Conservation (phyloP, 1,140 invertebrate genomes). For the Cepaea nemoralis region DNA sequence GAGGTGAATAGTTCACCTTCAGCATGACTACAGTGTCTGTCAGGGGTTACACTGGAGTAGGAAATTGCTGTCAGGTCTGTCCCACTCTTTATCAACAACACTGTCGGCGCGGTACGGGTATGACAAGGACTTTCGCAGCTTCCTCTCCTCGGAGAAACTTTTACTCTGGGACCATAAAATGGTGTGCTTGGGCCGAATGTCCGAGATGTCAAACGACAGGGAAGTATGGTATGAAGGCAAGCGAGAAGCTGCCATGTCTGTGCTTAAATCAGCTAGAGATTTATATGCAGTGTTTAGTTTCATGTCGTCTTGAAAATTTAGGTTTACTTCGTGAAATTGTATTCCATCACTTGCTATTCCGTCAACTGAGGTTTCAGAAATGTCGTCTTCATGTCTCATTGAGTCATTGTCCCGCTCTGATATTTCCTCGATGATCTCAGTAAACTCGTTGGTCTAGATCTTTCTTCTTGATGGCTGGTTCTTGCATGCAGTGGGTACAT, state of each 20-base stretch:
- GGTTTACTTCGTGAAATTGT: not conserved
- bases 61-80: not conserved
- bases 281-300: not conserved
- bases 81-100: not conserved
- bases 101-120: not conserved
- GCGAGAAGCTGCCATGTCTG: not conserved
- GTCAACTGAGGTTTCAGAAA: not conserved
- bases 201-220: not conserved
- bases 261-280: not conserved
- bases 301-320: not conserved
- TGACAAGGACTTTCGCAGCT: not conserved
- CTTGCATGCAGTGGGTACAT: not conserved
- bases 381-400: not conserved
- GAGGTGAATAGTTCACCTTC: not conserved
- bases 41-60: not conserved
- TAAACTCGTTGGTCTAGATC: slow-evolving; percentile 1
- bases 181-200: slow-evolving; percentile 6
- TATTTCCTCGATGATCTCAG: not conserved
- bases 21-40: not conserved
- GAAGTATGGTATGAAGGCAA: not conserved
- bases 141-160: not conserved
- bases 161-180: slow-evolving; percentile 18
- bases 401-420: not conserved
- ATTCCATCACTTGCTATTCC: not conserved
- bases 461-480: not conserved